These are phyloP conservation scores for Boleophthalmus pectinirostris DNA, from an alignment of 2,113 vertebrate species.

Conservation along the genomic window DNA sequence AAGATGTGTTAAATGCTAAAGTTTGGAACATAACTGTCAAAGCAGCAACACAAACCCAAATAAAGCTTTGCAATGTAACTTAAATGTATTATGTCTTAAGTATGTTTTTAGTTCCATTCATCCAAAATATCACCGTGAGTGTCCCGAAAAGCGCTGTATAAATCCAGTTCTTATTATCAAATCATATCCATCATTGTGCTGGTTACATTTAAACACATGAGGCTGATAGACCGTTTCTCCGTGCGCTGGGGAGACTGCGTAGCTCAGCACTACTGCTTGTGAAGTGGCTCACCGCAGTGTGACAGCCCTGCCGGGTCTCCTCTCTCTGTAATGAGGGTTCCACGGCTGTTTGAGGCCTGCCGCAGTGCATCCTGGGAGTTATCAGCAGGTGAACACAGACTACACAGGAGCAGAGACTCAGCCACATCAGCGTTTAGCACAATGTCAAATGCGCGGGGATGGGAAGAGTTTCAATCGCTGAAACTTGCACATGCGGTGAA, in stretches of 20 bases:
- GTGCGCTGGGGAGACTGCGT: neutral
- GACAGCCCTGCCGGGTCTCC: neutral
- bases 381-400: neutral
- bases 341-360: neutral
- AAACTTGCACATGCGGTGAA: too few species aligned
- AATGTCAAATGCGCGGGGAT: neutral
- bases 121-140: too few species aligned
- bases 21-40: too few species aligned
- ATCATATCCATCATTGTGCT: too few species aligned
- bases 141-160: too few species aligned
- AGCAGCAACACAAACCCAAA: too few species aligned
- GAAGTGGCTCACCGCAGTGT: neutral
- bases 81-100: too few species aligned
- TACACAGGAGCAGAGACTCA: neutral
- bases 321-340: neutral
- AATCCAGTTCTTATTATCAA: too few species aligned
- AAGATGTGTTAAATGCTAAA: too few species aligned
- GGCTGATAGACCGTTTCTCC: neutral
- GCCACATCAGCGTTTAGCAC: neutral
- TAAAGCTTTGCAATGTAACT: too few species aligned
- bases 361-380: neutral
- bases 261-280: neutral
- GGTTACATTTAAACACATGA: neutral
- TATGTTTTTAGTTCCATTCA: too few species aligned
- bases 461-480: neutral